Conservation (phyloP, 2,113 vertebrate species). For the Thryonomys swinderianus region DNA sequence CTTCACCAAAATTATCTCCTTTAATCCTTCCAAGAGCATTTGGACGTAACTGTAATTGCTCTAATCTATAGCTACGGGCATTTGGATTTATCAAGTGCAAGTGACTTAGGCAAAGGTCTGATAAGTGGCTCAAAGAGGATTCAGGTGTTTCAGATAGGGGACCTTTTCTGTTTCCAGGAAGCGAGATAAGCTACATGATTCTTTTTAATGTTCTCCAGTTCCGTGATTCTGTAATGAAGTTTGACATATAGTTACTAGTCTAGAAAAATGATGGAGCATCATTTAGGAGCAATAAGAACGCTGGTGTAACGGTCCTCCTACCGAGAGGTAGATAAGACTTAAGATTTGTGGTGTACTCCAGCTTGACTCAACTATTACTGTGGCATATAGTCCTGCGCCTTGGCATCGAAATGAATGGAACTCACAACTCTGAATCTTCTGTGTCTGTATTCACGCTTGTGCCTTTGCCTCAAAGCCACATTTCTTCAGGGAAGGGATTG, state of each 20-base stretch:
- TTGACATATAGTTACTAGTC: conserved; percentile 49
- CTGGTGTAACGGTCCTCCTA: conserved; percentile 48
- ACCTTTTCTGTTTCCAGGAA: conserved; percentile 42
- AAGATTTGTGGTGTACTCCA: not conserved
- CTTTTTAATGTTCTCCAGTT: conserved; percentile 36
- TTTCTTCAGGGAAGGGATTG: not conserved
- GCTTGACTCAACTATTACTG: not conserved
- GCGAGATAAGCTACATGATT: conserved; percentile 65
- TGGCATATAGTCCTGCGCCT: not conserved
- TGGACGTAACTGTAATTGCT: conserved; percentile 64
- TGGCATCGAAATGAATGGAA: not conserved
- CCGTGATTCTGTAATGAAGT: conserved; percentile 41
- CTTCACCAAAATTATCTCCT: conserved; percentile 57
- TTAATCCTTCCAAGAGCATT: conserved; percentile 42
- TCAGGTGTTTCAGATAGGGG: conserved; percentile 62
- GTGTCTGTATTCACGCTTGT: not conserved
- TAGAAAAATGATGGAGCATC: conserved; percentile 53
- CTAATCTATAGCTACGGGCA: conserved; percentile 51
- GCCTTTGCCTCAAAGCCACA: not conserved
- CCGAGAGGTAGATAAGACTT: conserved; percentile 45
- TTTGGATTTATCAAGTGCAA: conserved; percentile 68
- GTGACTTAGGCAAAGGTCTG: conserved; percentile 53
- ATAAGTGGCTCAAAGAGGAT: conserved; percentile 60
- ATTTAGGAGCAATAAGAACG: conserved; percentile 52
- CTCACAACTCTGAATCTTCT: not conserved